phyloP scores from a whole-genome alignment of 2,113 vertebrate genomes.

The Dromaius novaehollandiae region DNA sequence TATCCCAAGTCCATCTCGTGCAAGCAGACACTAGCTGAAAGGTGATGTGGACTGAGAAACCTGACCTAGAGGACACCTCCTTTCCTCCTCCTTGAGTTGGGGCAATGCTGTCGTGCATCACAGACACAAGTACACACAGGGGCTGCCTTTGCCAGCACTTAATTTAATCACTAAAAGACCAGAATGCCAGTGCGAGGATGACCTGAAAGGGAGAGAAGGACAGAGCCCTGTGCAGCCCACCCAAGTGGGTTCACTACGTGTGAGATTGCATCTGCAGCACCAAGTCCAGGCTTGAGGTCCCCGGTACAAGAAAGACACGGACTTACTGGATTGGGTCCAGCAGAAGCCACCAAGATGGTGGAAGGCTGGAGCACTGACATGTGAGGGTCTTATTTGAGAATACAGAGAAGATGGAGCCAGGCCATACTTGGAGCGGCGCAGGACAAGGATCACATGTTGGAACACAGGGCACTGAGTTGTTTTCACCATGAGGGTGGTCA shows the following conservation, averaged over 20 bases:
- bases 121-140: background rate
- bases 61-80: background rate
- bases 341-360: background rate
- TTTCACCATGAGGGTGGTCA: background rate
- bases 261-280: background rate
- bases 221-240: background rate
- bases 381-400: too few species aligned
- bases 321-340: background rate
- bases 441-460: background rate
- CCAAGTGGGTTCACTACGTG: background rate
- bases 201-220: background rate
- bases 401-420: background rate
- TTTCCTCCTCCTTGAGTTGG: background rate
- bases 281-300: accelerated
- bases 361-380: background rate
- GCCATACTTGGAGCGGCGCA: background rate
- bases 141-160: background rate
- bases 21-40: background rate
- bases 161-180: background rate
- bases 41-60: background rate
- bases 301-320: background rate
- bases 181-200: background rate
- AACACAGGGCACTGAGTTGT: background rate
- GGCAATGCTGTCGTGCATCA: background rate
- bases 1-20: background rate